Evolutionary conservation across 1,140 invertebrate species (phyloP), one percentile per base, ranked within the genome.

Genomic region (Drosophila nigrodunni): DNA sequence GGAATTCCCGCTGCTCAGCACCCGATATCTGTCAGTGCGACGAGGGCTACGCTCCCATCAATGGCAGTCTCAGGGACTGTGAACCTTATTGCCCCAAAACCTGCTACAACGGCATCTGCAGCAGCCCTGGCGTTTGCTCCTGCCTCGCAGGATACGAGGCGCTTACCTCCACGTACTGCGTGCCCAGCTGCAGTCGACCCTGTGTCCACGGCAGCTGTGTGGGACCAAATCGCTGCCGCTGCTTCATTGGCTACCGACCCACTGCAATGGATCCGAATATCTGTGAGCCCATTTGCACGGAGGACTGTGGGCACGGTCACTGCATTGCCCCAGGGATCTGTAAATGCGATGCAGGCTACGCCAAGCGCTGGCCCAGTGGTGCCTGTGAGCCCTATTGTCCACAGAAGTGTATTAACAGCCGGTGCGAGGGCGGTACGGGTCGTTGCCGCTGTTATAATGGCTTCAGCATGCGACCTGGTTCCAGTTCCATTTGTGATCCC

Each of bases 11-110:
- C n/a, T 96, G 95, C 82, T 80, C 91, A 4, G 93, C 93, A 0
- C 95, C 95, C 0, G 92, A 95, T 7, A 92, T 90, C 0, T 96
- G 95, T 83, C 90, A 91, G 13, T 95, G 95, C 70, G 94, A 94
- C 69, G 90, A 93, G 11, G 94, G 94, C 8, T 94, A 94, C 61
- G 93, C 94, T 7, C 93, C 92, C 11, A 59, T 64, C 4, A 90
- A 90, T 25, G 88, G 79, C 52, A 88, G 77, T 52, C 34, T 34
- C 58, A 88, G 77, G 3, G 92, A 91, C 6, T 92, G 92, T 15
- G 83, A 91, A 30, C 88, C 90, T 0, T 62, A 49, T 21, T 92
- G 92, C 44, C 50, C 75, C 7, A 55, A 64, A 13, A 61, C 93
- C 0, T 92, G 91, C 54, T 66, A 70, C 6, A 93, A 94, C 37